Percentiles rank a stretch among this genome's conserved stretches.
Evolutionary conservation across 2,797 vertebrate species (phyloP).

Genomic region (Sebastes aleutianus): DNA sequence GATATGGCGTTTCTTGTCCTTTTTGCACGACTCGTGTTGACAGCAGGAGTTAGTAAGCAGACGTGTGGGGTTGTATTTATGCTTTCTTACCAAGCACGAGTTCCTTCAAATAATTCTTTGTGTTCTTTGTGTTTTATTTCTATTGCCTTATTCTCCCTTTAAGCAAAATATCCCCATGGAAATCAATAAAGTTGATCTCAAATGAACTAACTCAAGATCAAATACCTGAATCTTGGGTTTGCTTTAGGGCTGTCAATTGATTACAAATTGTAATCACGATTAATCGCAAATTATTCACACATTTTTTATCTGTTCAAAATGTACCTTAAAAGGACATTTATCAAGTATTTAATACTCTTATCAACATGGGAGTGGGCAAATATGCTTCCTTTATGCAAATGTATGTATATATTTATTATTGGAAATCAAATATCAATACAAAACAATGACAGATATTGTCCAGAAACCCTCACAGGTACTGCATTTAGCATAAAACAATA

Average conservation of each 20-base stretch:
- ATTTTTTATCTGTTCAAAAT: too few relatives aligned
- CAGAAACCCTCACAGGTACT: too few relatives aligned
- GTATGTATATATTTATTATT: too few relatives aligned
- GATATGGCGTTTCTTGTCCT: slow-evolving; percentile 30
- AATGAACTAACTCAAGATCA: not conserved
- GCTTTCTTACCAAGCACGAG: not conserved
- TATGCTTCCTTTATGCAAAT: too few relatives aligned
- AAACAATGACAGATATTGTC: too few relatives aligned
- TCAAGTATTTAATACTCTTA: too few relatives aligned
- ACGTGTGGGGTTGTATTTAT: not conserved
- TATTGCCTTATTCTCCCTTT: not conserved
- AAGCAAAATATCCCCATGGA: not conserved
- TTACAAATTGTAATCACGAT: too few relatives aligned
- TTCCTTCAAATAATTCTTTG: not conserved
- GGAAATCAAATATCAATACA: rapidly evolving
- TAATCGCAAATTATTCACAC: too few relatives aligned
- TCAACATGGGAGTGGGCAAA: too few relatives aligned
- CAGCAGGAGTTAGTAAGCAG: slow-evolving; percentile 13
- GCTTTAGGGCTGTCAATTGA: too few relatives aligned
- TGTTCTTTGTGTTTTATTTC: not conserved
- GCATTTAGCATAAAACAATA: too few relatives aligned
- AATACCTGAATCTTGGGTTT: not conserved
- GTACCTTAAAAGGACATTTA: too few relatives aligned
- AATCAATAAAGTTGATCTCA: not conserved
- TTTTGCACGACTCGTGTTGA: slow-evolving; percentile 29